Percentiles rank a stretch among this genome's conserved stretches.
Conservation (phyloP, 2,113 vertebrate species). For the Ageneiosus marmoratus region DNA sequence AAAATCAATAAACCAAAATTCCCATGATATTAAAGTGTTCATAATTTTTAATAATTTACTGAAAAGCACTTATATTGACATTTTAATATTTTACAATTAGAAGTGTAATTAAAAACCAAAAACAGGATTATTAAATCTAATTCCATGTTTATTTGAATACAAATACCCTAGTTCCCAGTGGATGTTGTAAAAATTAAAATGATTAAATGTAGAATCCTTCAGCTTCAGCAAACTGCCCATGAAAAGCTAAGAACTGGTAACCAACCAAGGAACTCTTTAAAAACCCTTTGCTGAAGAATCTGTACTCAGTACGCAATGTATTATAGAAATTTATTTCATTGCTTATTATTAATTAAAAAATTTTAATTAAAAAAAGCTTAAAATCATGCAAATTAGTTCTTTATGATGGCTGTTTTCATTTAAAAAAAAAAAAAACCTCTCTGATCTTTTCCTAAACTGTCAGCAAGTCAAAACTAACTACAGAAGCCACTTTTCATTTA, state of each 20-base stretch:
- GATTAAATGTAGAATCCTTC: background rate
- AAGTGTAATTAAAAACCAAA: too few species aligned
- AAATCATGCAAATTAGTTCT: background rate
- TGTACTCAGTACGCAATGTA: background rate
- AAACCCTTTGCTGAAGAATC: background rate
- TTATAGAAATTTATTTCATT: background rate
- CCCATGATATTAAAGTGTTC: too few species aligned
- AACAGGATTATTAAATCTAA: too few species aligned
- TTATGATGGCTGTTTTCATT: background rate
- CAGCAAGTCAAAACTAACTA: constrained; percentile 27
- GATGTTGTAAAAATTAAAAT: background rate
- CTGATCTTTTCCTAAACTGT: background rate
- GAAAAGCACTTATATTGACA: too few species aligned
- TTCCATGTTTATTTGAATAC: too few species aligned
- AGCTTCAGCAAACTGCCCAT: background rate
- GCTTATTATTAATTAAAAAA: background rate
- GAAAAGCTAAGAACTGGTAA: background rate
- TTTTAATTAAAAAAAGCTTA: background rate
- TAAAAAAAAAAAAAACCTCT: background rate
- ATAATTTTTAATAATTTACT: too few species aligned
- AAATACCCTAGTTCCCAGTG: background rate
- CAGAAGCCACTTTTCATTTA: constrained; percentile 32
- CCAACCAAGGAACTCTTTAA: background rate
- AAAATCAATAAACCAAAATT: too few species aligned
- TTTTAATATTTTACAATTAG: too few species aligned